phyloP scores from a whole-genome alignment of 1,140 invertebrate species.

The Drosophila subpulchrella region DNA sequence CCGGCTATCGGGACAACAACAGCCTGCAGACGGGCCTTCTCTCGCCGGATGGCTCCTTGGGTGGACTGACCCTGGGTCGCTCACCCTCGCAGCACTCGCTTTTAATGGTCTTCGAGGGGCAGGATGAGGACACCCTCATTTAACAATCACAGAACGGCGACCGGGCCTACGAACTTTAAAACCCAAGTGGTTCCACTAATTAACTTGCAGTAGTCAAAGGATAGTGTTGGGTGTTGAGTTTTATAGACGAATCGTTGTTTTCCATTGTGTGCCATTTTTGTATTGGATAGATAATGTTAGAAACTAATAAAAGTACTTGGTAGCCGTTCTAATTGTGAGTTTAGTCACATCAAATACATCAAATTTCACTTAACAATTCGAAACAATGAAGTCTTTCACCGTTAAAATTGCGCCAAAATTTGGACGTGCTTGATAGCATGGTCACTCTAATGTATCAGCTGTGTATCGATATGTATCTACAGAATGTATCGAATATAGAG shows the following conservation, averaged over 20 bases:
- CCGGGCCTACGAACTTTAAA: constrained; percentile 75
- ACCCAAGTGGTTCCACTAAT: constrained; percentile 10
- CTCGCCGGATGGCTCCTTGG: constrained; percentile 85
- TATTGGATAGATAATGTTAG: constrained; percentile 36
- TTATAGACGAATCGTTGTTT: constrained; percentile 57
- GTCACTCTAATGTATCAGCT: background rate
- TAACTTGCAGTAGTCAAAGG: constrained; percentile 11
- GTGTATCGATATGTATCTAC: background rate
- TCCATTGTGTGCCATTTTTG: constrained; percentile 67
- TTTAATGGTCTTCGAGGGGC: constrained; percentile 88
- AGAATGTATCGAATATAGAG: background rate
- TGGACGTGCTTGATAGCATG: background rate
- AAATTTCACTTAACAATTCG: no score
- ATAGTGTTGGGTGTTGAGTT: constrained; percentile 55
- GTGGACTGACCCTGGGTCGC: constrained; percentile 78
- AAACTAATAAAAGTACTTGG: constrained; percentile 51
- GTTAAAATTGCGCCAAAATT: background rate
- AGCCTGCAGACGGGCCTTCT: constrained; percentile 86
- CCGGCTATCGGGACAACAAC: constrained; percentile 90
- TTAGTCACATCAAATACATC: background rate
- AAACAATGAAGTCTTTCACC: no score
- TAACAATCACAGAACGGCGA: constrained; percentile 85
- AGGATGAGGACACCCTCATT: constrained; percentile 91
- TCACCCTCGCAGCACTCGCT: constrained; percentile 88
- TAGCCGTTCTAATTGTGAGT: constrained; percentile 44